phyloP scores from a whole-genome alignment of 2,888 invertebrate genomes.

The Polietes domitor region DNA sequence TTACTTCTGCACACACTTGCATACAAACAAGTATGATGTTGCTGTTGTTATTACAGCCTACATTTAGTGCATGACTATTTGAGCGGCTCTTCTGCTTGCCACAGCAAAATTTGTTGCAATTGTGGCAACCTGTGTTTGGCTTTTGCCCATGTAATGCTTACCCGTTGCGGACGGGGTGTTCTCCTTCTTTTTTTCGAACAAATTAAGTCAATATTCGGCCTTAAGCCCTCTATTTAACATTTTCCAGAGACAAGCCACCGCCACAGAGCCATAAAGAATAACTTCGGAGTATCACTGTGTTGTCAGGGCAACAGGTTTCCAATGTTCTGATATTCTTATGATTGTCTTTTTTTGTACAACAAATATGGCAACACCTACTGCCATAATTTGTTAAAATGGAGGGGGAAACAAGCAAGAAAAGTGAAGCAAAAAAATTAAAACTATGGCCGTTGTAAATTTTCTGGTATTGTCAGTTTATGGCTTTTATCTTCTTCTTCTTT shows the following conservation, averaged over 20 bases:
- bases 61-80: slow-evolving; percentile 54
- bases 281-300: slow-evolving; percentile 2
- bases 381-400: slow-evolving; percentile 20
- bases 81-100: not conserved
- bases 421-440: not conserved
- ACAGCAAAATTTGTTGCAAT: slow-evolving; percentile 33
- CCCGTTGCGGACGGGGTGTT: too few relatives aligned
- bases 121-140: slow-evolving; percentile 29
- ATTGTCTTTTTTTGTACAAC: slow-evolving; percentile 18
- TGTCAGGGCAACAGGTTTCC: slow-evolving; percentile 16
- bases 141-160: not conserved
- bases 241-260: slow-evolving; percentile 12
- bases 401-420: not conserved
- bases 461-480: slow-evolving; percentile 12
- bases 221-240: slow-evolving; percentile 61
- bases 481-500: slow-evolving; percentile 28
- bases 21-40: too few relatives aligned
- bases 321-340: not conserved
- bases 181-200: slow-evolving; percentile 19
- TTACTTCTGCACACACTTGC: too few relatives aligned
- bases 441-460: slow-evolving; percentile 18
- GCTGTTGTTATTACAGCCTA: slow-evolving; percentile 51
- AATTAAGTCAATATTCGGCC: slow-evolving; percentile 65
- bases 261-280: not conserved
- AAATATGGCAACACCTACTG: slow-evolving; percentile 64